Evolutionary conservation across 2,888 invertebrate genomes (phyloP).

Genomic region (Chorisops tibialis): DNA sequence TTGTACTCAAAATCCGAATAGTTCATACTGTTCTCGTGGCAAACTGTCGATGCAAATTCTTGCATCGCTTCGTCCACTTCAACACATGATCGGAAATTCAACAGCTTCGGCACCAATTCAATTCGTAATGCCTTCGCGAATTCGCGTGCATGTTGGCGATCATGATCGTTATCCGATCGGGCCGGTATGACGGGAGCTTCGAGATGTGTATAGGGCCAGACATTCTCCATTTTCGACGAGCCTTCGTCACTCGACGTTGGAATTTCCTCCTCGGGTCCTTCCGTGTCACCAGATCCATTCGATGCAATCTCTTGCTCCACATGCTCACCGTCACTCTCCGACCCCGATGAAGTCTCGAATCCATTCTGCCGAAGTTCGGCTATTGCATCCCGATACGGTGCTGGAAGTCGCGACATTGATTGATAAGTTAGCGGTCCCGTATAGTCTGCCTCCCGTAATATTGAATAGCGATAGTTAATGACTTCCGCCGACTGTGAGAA

Average conservation of each 20-base stretch:
- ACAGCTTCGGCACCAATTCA: constrained; percentile 71
- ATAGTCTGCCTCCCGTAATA: constrained; percentile 73
- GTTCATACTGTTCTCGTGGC: constrained; percentile 64
- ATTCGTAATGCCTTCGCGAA: constrained; percentile 74
- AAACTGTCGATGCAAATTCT: constrained; percentile 87
- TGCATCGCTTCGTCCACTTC: constrained; percentile 89
- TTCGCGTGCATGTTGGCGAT: constrained; percentile 80
- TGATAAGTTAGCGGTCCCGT: constrained; percentile 82
- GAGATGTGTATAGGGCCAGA: constrained; percentile 52
- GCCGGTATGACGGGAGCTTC: constrained; percentile 50
- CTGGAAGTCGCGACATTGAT: constrained; percentile 76
- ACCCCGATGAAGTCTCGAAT: constrained; percentile 58
- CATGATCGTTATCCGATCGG: constrained; percentile 69
- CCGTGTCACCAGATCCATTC: constrained; percentile 67
- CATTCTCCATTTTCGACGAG: constrained; percentile 49
- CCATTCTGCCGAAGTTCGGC: constrained; percentile 64
- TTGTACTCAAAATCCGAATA: constrained; percentile 57
- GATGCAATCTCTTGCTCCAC: constrained; percentile 67
- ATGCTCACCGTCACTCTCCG: constrained; percentile 64
- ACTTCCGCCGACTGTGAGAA: constrained; percentile 55
- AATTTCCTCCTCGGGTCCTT: constrained; percentile 68
- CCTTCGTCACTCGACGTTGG: constrained; percentile 54
- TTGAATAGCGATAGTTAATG: constrained; percentile 64
- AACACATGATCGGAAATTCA: constrained; percentile 73
- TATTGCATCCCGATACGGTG: constrained; percentile 73